Evolutionary conservation across 2,888 invertebrate genomes (phyloP), one percentile per base, ranked within the genome.

Genomic region (Tortrix viridana): DNA sequence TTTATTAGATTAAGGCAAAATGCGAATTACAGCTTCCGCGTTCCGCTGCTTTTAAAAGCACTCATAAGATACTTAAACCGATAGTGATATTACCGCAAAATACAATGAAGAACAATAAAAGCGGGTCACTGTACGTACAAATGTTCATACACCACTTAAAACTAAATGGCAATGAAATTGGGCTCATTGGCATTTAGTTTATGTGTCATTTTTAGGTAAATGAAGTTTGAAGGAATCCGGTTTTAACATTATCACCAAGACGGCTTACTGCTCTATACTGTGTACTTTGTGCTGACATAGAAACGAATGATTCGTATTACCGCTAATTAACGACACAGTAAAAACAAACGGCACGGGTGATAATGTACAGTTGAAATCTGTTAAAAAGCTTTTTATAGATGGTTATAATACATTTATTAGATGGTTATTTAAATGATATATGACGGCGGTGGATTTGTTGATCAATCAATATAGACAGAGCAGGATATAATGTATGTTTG

Each of bases 311-410:
- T 47, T 63, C 57, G 43, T 53, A 63, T 56, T 52, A 63, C 54
- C 19, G 16, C 53, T 63, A 63, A 63, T 63, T 63, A 63, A 46
- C 47, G 41, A 20, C 18, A 18, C n/a, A 19, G 52, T 44, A 58
- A 53, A 63, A 63, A 63, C 20, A 53, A 58, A 63, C 47, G 47
- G 26, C 46, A 43, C 22, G 32, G 52, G 62, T 47, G 63, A 63
- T 63, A 63, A 63, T 63, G 58, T 53, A 63, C 57, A 63, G 63
- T 58, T 58, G 53, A 58, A 63, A 47, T 43, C 47, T 58, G 54
- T 63, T 58, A 52, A 52, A 53, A 58, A 53, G 41, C 26, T 58
- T 63, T 62, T 63, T 63, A 48, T 52, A 14, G 4, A n/a, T 23
- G 22, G 37, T 19, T 38, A 38, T 63, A 57, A 63, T 63, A 63